A percentile compares a stretch with the other conserved stretches of the same genome.
These are phyloP conservation scores for Seriola dumerili DNA, from an alignment of 2,113 vertebrate species.

Conservation along the genomic window DNA sequence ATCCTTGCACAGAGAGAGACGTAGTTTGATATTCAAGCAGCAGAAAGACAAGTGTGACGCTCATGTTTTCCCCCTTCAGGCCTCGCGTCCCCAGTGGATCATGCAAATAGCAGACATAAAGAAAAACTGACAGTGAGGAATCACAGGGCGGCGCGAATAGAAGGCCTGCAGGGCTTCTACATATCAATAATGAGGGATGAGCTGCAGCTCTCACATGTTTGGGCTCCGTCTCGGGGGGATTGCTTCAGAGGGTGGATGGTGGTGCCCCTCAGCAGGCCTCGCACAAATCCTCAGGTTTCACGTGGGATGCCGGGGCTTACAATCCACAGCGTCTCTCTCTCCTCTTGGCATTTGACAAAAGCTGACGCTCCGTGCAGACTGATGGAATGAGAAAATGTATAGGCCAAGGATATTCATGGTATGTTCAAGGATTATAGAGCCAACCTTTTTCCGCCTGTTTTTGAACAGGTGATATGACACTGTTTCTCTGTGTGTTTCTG, in stretches of 20 bases:
- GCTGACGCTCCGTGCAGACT: background rate
- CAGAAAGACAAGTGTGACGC: background rate
- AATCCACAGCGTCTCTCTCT: constrained; percentile 1
- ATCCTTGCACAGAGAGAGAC: background rate
- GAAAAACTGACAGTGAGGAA: constrained; percentile 53
- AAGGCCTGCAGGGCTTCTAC: constrained; percentile 27
- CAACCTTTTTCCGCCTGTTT: background rate
- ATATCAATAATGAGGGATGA: constrained; percentile 64
- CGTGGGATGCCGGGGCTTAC: constrained; percentile 15
- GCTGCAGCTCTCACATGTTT: constrained; percentile 32
- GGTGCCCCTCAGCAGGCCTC: constrained; percentile 32
- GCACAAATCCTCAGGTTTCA: constrained; percentile 27
- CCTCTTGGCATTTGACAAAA: constrained; percentile 34
- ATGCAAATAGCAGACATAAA: constrained; percentile 48
- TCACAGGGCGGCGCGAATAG: constrained; percentile 18
- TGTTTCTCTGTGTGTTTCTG: accelerated
- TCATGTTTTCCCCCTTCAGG: constrained; percentile 28
- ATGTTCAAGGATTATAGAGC: background rate
- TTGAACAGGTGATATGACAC: background rate
- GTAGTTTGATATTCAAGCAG: background rate
- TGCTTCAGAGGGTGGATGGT: constrained; percentile 20
- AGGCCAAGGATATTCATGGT: background rate
- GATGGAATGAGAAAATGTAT: background rate
- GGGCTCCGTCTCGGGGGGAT: constrained; percentile 5
- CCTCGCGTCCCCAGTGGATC: constrained; percentile 16